phyloP scores from a whole-genome alignment of 2,797 vertebrate species.

The Sparidentex hasta region DNA sequence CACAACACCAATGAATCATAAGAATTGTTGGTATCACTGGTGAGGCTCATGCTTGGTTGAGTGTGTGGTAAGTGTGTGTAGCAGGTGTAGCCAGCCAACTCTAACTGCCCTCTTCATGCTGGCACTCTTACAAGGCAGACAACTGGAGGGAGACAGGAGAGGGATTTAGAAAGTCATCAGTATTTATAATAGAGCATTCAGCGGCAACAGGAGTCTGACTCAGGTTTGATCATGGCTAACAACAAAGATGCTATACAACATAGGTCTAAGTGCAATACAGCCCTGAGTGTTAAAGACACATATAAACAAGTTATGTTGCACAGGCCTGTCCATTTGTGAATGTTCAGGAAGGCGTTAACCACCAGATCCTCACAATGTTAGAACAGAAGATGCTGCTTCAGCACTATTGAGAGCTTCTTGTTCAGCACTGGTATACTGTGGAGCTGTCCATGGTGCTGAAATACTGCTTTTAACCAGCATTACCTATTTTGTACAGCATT shows the following conservation, averaged over 20 bases:
- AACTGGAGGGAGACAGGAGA: too few relatives aligned
- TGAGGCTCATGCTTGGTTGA: too few relatives aligned
- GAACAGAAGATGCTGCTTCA: background rate
- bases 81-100: too few relatives aligned
- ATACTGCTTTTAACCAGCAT: background rate
- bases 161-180: too few relatives aligned
- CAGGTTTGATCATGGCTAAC: background rate
- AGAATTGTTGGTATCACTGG: too few relatives aligned
- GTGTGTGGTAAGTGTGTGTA: too few relatives aligned
- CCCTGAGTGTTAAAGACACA: background rate
- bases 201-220: background rate
- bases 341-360: background rate
- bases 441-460: conserved; percentile 58
- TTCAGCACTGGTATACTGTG: background rate
- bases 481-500: background rate
- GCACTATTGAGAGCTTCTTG: conserved; percentile 30
- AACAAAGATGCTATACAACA: background rate
- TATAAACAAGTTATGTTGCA: background rate
- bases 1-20: too few relatives aligned
- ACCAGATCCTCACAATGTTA: background rate
- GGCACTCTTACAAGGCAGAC: too few relatives aligned
- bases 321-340: conserved; percentile 3
- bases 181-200: background rate
- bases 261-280: background rate
- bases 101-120: too few relatives aligned